A percentile compares a stretch with the other conserved stretches of the same genome.
phyloP scores from a whole-genome alignment of 2,113 vertebrate genomes.

The Sterrhoptilus dennistouni region DNA sequence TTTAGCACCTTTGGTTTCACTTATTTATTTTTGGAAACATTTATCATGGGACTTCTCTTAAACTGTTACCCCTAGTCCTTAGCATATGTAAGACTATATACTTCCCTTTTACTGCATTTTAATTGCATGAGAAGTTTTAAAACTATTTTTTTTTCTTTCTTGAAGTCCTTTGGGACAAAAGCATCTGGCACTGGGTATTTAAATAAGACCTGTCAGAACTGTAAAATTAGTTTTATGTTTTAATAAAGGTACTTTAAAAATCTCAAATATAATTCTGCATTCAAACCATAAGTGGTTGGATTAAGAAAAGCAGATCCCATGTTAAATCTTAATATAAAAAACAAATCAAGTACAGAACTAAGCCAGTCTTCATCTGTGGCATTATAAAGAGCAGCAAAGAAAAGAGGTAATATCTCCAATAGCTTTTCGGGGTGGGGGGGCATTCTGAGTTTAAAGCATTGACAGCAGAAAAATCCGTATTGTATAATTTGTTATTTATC shows the following conservation, averaged over 20 bases:
- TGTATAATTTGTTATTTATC: neutral
- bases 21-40: slow-evolving; percentile 1
- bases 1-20: neutral
- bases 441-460: neutral
- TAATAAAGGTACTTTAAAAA: slow-evolving; percentile 53
- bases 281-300: slow-evolving; percentile 1
- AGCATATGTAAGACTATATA: neutral
- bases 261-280: slow-evolving; percentile 19
- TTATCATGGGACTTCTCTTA: neutral
- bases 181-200: slow-evolving; percentile 36
- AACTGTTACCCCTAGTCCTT: neutral
- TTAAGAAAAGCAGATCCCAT: slow-evolving; percentile 1
- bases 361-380: neutral
- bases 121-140: slow-evolving; percentile 29
- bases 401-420: neutral
- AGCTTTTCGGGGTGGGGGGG: neutral
- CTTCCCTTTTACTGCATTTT: slow-evolving; percentile 31
- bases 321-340: neutral
- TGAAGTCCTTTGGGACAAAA: slow-evolving; percentile 32
- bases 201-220: slow-evolving; percentile 41
- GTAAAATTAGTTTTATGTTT: slow-evolving; percentile 50
- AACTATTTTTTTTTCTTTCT: neutral
- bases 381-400: neutral
- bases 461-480: neutral
- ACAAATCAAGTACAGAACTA: neutral